phyloP scores from a whole-genome alignment of 2,888 invertebrate genomes.

The Chymomyza fuscimana region DNA sequence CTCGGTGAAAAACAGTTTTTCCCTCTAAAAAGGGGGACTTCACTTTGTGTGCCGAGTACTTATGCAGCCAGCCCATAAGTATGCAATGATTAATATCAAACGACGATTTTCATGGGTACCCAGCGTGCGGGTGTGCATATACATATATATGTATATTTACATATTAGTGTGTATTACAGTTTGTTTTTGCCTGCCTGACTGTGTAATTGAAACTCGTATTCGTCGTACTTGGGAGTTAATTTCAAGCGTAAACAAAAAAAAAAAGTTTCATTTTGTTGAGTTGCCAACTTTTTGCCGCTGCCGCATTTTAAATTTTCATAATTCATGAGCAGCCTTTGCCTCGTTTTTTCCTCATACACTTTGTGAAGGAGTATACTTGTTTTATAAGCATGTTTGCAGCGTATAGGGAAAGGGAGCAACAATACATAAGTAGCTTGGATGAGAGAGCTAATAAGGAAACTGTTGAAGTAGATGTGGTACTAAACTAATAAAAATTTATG shows the following conservation, averaged over 20 bases:
- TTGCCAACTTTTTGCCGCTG: conserved; percentile 32
- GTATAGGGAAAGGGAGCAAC: no score
- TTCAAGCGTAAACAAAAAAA: conserved; percentile 59
- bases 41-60: background rate
- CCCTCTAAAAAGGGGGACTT: background rate
- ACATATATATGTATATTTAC: background rate
- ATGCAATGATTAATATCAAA: conserved; percentile 51
- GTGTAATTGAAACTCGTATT: conserved; percentile 64
- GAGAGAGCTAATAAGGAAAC: no score
- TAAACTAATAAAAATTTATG: background rate
- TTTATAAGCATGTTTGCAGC: background rate
- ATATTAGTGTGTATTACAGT: conserved; percentile 14
- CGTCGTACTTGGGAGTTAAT: conserved; percentile 62
- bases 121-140: background rate
- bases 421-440: no score
- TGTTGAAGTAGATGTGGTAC: no score
- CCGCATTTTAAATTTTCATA: conserved; percentile 64
- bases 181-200: conserved; percentile 33
- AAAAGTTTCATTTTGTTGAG: conserved; percentile 17
- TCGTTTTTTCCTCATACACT: background rate
- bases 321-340: conserved; percentile 53
- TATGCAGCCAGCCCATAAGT: conserved; percentile 46
- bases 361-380: background rate
- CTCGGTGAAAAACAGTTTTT: background rate
- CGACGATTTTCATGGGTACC: conserved; percentile 14